Evolutionary conservation across 2,888 invertebrate genomes (phyloP).

Genomic region (Cheilosia variabilis): DNA sequence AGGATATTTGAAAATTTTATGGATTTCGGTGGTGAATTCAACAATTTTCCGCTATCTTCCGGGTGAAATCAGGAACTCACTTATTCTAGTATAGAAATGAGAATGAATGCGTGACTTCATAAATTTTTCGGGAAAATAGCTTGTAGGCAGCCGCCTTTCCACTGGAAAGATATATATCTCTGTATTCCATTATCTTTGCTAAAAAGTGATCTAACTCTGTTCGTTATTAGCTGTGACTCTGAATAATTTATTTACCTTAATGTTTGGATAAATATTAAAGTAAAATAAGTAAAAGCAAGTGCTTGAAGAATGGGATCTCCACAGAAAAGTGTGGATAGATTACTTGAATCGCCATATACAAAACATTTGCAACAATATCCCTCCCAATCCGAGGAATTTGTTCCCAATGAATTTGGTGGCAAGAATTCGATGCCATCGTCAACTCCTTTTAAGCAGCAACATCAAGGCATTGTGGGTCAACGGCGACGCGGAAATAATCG

Average conservation of each 20-base stretch:
- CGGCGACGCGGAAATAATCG: conserved; percentile 65
- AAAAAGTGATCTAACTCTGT: too few relatives aligned
- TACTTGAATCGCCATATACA: conserved; percentile 78
- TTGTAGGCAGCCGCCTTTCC: too few relatives aligned
- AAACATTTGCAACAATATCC: conserved; percentile 79
- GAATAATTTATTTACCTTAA: not conserved
- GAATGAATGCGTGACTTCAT: too few relatives aligned
- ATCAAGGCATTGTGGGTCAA: conserved; percentile 44
- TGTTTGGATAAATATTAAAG: not conserved
- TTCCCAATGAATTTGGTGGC: conserved; percentile 79
- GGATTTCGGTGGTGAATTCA: too few relatives aligned
- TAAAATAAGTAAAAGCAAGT: not conserved
- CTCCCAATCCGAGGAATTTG: conserved; percentile 80
- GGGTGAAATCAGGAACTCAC: too few relatives aligned
- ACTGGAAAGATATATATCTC: too few relatives aligned
- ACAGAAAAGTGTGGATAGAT: conserved; percentile 75
- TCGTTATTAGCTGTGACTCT: too few relatives aligned
- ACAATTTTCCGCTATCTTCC: too few relatives aligned
- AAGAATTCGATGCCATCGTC: conserved; percentile 36
- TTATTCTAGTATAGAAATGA: too few relatives aligned
- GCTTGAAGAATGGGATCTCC: conserved; percentile 78
- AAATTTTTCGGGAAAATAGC: too few relatives aligned
- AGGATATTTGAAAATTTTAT: too few relatives aligned
- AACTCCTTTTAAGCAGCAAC: conserved; percentile 65
- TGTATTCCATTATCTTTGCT: too few relatives aligned